A percentile compares a stretch with the other conserved stretches of the same genome.
phyloP scores from a whole-genome alignment of 2,797 vertebrate species.

The Typhlichthys subterraneus region DNA sequence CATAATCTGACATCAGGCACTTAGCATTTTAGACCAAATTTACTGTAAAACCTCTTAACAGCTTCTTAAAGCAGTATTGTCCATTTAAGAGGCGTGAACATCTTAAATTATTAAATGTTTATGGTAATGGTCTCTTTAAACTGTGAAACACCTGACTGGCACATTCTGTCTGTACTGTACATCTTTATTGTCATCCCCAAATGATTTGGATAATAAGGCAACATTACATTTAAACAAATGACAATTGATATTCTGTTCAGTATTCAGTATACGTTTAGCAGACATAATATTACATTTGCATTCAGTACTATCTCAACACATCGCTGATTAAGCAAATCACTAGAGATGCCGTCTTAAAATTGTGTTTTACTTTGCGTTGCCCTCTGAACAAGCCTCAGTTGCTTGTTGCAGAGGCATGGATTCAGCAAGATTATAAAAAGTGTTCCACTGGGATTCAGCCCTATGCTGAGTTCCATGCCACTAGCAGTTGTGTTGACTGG shows the following conservation, averaged over 20 bases:
- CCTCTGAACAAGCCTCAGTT: too few species aligned
- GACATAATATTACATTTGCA: not conserved
- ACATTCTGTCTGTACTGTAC: not conserved
- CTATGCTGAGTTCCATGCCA: too few species aligned
- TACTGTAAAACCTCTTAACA: too few species aligned
- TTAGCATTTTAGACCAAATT: too few species aligned
- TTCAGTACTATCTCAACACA: not conserved
- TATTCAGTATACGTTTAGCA: not conserved
- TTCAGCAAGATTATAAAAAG: not conserved
- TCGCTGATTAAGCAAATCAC: too few species aligned
- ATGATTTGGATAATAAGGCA: not conserved
- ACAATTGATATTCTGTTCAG: not conserved
- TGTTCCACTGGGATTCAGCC: too few species aligned
- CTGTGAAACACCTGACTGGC: not conserved
- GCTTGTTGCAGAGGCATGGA: too few species aligned
- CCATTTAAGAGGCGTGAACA: too few species aligned
- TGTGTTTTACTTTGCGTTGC: too few species aligned
- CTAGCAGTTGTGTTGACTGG: not conserved
- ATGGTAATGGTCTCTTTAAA: not conserved
- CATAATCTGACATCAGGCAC: too few species aligned
- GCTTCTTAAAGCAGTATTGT: too few species aligned
- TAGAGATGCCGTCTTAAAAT: too few species aligned
- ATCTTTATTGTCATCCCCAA: not conserved
- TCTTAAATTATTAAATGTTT: not conserved
- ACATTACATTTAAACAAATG: not conserved